Percentiles rank a stretch among this genome's conserved stretches.
phyloP scores from a whole-genome alignment of 2,888 invertebrate genomes.

The Eupithecia subumbrata region DNA sequence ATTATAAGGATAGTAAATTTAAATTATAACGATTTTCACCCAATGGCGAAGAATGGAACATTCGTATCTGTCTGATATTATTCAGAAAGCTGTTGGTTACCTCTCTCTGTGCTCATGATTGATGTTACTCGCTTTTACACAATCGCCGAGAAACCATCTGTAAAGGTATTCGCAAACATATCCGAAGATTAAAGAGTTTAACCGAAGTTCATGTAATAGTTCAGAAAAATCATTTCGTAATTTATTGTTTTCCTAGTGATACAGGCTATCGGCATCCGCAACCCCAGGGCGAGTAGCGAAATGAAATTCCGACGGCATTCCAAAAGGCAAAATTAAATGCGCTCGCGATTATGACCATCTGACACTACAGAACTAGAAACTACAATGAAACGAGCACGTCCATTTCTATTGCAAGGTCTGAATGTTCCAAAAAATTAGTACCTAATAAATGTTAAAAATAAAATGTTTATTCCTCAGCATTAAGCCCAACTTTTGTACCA shows the following conservation, averaged over 20 bases:
- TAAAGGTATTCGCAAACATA: background rate
- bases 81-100: background rate
- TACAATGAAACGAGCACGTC: conserved; percentile 44
- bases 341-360: conserved; percentile 55
- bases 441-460: background rate
- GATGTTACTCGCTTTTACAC: background rate
- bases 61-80: background rate
- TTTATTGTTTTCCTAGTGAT: conserved; percentile 21
- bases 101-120: background rate
- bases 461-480: background rate
- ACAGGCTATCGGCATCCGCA: conserved; percentile 28
- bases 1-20: background rate
- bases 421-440: background rate
- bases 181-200: background rate
- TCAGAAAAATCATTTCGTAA: background rate
- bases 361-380: conserved; percentile 46
- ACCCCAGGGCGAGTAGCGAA: conserved; percentile 67
- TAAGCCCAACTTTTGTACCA: too few species aligned
- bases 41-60: too few species aligned
- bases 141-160: background rate
- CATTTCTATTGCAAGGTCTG: background rate
- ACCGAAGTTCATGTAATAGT: background rate
- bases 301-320: conserved; percentile 79
- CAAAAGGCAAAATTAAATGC: conserved; percentile 57
- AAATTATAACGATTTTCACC: background rate